phyloP scores from a whole-genome alignment of 2,113 vertebrate genomes.

The Heloderma charlesbogerti region DNA sequence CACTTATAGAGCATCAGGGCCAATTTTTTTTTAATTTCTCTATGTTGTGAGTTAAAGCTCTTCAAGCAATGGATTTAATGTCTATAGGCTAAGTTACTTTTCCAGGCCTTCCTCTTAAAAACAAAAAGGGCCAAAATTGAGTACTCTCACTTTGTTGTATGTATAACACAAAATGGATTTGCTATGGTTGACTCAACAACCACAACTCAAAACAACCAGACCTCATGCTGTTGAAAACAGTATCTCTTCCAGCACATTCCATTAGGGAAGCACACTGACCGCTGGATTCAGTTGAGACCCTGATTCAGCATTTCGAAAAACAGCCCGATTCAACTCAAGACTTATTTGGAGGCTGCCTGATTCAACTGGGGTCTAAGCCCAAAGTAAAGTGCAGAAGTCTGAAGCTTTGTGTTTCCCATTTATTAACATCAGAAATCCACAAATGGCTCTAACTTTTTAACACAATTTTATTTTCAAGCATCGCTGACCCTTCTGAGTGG shows the following conservation, averaged over 20 bases:
- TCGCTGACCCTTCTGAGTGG: too few species aligned
- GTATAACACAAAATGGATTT: background rate
- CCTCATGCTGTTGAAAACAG: background rate
- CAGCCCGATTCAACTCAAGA: too few species aligned
- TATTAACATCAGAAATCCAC: too few species aligned
- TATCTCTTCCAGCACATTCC: background rate
- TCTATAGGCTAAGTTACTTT: conserved; percentile 28
- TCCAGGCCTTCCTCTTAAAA: conserved; percentile 29
- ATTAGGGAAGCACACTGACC: background rate
- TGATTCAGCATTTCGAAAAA: too few species aligned
- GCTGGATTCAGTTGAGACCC: too few species aligned
- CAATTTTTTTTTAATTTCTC: conserved; percentile 46
- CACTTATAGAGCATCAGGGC: conserved; percentile 57
- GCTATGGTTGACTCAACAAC: background rate
- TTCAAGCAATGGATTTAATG: conserved; percentile 52
- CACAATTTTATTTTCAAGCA: too few species aligned
- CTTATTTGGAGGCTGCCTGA: too few species aligned
- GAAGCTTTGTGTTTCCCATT: too few species aligned
- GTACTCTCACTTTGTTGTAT: background rate
- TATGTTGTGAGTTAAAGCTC: background rate
- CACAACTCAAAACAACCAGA: background rate
- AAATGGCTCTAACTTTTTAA: too few species aligned
- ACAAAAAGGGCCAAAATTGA: background rate
- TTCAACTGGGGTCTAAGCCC: background rate
- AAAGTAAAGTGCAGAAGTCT: background rate